A percentile compares a stretch with the other conserved stretches of the same genome.
Conservation (phyloP, 2,888 invertebrate species). For the Temnothorax ravouxi region DNA sequence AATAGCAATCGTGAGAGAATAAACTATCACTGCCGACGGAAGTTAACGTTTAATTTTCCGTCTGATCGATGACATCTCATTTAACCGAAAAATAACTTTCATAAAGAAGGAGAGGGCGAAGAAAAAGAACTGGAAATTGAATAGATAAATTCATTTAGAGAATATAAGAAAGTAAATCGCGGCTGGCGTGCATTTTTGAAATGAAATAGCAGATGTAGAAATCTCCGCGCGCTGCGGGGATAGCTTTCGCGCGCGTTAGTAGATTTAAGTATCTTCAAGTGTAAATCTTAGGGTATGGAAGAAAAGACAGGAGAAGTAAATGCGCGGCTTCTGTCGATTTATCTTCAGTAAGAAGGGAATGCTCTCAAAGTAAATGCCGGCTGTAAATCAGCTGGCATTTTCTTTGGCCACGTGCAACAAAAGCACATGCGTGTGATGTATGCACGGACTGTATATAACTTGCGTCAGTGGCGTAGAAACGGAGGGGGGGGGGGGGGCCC, state of each 20-base stretch:
- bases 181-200: conserved; percentile 6
- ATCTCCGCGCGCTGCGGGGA: conserved; percentile 11
- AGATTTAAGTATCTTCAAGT: conserved; percentile 63
- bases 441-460: conserved; percentile 61
- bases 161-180: conserved; percentile 3
- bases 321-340: conserved; percentile 70
- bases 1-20: neutral
- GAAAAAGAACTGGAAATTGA: conserved; percentile 33
- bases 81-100: conserved; percentile 33
- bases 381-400: conserved; percentile 78
- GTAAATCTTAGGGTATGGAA: conserved; percentile 56
- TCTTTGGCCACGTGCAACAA: conserved; percentile 71
- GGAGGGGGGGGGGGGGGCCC: neutral
- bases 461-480: conserved; percentile 37
- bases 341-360: conserved; percentile 73
- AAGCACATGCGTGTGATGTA: conserved; percentile 66
- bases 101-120: neutral
- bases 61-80: conserved; percentile 17
- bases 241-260: conserved; percentile 13
- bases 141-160: conserved; percentile 44
- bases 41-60: neutral
- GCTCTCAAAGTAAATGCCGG: conserved; percentile 73
- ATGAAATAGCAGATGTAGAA: conserved; percentile 37
- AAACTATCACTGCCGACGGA: neutral
- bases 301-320: conserved; percentile 63